Conservation (phyloP, 2,888 invertebrate species). For the Stenodema calcarata region DNA sequence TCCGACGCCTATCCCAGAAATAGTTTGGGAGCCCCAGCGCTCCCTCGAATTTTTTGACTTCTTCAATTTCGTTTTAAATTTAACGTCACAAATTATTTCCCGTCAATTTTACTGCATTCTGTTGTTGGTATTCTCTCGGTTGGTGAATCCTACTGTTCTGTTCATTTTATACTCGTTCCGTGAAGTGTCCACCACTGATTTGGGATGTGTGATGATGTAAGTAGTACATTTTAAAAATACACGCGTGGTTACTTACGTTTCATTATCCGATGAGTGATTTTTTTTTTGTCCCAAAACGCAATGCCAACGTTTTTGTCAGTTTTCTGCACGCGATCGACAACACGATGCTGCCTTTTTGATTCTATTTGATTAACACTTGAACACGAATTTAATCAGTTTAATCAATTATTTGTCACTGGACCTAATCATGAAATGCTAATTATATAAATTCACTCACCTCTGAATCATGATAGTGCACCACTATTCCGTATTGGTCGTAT, state of each 20-base stretch:
- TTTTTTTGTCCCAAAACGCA: too few relatives aligned
- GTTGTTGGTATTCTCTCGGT: neutral
- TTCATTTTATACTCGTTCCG: neutral
- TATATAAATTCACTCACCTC: too few relatives aligned
- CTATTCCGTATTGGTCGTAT: too few relatives aligned
- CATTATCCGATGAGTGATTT: too few relatives aligned
- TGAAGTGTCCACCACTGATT: neutral
- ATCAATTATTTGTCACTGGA: too few relatives aligned
- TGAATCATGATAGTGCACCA: too few relatives aligned
- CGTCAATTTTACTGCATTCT: neutral
- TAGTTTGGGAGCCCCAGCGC: slow-evolving; percentile 42
- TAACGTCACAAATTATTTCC: neutral
- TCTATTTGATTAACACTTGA: too few relatives aligned
- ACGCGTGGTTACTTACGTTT: neutral
- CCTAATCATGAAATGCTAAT: too few relatives aligned
- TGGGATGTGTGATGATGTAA: slow-evolving; percentile 43
- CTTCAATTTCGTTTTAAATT: neutral
- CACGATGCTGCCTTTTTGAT: too few relatives aligned
- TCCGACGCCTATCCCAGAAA: neutral
- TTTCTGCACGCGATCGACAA: too few relatives aligned
- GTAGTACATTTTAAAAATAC: neutral
- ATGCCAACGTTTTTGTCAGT: too few relatives aligned
- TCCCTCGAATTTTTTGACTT: neutral
- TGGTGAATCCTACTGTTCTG: neutral
- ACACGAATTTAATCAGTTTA: too few relatives aligned